Evolutionary conservation across 2,797 vertebrate species (phyloP), one percentile per base, ranked within the genome.

Genomic region (Lacerta agilis): DNA sequence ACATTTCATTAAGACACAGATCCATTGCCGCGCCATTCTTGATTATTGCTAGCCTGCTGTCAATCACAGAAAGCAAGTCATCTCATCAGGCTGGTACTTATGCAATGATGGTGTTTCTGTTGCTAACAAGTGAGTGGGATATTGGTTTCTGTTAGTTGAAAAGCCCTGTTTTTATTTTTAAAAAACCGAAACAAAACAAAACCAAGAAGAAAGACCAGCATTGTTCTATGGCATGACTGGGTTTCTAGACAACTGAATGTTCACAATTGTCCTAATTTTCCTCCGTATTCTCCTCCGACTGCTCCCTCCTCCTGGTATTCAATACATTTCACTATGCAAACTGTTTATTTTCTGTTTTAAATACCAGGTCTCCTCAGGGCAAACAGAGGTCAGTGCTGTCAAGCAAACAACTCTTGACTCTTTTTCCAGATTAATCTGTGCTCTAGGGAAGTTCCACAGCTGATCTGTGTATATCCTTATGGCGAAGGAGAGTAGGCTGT

Each of bases 241-340:
- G 36, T 81, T 88, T 85, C 38, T 72, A 66, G 67, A 41, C 8
- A 66, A 61, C 29, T 36, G 23, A 64, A 43, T 8, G 3, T 73
- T 79, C 64, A 20, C n/a, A 10, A 23, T 78, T 73, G 41, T 45
- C 8, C 20, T 72, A 1, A 29, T 33, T 29, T 13, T 15, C 20
- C 2, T 29, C 29, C 36, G 8, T 55, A 55, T 55, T 43, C 41
- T 43, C 9, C 13, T 23, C 17, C 36, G 17, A 55, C 36, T 3
- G 1, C 1, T 64, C 66, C 1, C 64, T 86, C 85, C 86, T 45
- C 15, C 49, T 41, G 18, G 10, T 61, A 41, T 55, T 85, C 76
- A 36, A n/a, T 0, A 0, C 8, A 66, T 80, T 87, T 87, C 3
- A 18, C 15, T 79, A 20, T 64, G 13, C 33, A 18, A 13, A 49